phyloP scores from a whole-genome alignment of 53 echinoderm and acorn worm genomes.

The Echinometra lucunter region DNA sequence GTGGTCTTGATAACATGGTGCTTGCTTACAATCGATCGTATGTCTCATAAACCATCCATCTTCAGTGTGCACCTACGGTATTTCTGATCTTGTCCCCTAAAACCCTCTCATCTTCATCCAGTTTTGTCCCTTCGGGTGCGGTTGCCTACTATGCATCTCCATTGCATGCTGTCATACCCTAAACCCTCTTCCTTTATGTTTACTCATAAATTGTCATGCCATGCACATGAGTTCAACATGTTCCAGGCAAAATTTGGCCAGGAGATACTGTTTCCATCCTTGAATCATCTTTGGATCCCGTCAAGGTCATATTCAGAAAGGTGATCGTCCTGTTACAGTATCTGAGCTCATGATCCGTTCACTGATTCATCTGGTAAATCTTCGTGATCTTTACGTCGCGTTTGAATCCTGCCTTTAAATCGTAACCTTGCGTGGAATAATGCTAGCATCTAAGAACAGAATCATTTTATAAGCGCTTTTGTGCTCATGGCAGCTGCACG shows the following conservation, averaged over 20 bases:
- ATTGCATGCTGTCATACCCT: no score
- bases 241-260: neutral
- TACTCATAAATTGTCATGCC: neutral
- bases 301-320: neutral
- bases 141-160: no score
- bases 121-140: no score
- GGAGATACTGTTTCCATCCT: neutral
- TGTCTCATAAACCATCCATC: constrained; percentile 14
- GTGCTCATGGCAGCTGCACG: neutral
- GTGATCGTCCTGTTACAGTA: neutral
- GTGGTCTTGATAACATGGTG: constrained; percentile 17
- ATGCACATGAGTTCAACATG: neutral
- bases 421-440: neutral
- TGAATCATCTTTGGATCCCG: neutral
- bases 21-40: neutral
- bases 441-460: neutral
- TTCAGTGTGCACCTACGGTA: neutral
- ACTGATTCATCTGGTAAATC: neutral
- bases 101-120: no score
- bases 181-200: no score
- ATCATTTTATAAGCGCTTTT: neutral
- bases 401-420: neutral
- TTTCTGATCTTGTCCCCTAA: neutral
- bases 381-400: no score
- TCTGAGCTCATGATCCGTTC: neutral